phyloP scores from a whole-genome alignment of 2,113 vertebrate genomes.

The Lampris incognitus region DNA sequence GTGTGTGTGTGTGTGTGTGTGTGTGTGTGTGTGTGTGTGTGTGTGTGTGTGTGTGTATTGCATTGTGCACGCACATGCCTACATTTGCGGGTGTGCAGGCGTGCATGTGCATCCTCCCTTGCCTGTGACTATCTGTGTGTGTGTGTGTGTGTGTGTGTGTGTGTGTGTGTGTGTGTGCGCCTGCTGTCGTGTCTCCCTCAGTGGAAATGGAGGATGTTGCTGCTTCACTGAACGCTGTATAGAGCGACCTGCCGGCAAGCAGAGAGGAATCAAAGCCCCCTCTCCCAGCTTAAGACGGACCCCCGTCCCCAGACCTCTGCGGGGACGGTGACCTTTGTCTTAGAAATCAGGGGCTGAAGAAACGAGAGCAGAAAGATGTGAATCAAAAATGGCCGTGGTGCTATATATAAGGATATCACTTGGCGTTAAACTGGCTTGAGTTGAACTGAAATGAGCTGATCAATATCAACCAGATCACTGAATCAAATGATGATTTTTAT shows the following conservation, averaged over 20 bases:
- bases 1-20: slow-evolving; percentile 26
- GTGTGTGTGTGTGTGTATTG: background rate
- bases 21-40: slow-evolving; percentile 27
- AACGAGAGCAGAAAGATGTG: background rate
- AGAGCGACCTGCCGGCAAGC: slow-evolving; percentile 38
- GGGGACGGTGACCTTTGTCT: slow-evolving; percentile 37
- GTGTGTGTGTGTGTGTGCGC: slow-evolving; percentile 58
- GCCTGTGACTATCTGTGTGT: background rate
- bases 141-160: background rate
- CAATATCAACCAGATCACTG: background rate
- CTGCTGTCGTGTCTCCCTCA: slow-evolving; percentile 55
- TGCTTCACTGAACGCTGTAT: slow-evolving; percentile 66
- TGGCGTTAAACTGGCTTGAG: too few relatives aligned
- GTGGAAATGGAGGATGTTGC: slow-evolving; percentile 68
- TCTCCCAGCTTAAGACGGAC: slow-evolving; percentile 34
- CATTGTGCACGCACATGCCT: slow-evolving; percentile 51
- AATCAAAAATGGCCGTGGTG: background rate
- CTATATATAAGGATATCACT: background rate
- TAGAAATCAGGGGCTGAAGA: background rate
- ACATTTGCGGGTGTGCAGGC: too few relatives aligned
- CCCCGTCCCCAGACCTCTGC: slow-evolving; percentile 45
- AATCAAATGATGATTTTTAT: background rate
- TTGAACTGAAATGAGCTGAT: background rate
- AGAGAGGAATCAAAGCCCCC: slow-evolving; percentile 30
- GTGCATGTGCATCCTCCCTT: background rate